Base-by-base conservation (phyloP, 1,140 invertebrate genomes). In the Bradysia coprophila region DNA sequence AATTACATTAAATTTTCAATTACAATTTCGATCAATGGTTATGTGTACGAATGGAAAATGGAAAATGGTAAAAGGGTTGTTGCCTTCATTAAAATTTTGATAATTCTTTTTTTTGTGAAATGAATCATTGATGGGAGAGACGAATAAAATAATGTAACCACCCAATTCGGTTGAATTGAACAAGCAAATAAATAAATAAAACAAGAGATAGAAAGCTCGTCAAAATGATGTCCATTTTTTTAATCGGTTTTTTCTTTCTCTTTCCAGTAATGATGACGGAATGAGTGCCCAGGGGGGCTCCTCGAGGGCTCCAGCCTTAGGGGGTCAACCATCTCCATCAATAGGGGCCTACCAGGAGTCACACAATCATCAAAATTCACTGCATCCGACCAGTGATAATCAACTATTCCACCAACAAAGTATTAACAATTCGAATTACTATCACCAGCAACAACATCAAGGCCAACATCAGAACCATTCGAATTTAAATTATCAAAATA, bases 251-350 rank as follows among this genome's bases (percentile, higher is more conserved):
- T 33, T 23, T 43, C 16, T 24, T 56, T 34, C 18, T 36, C 21
- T 40, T 44, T 57, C n/a, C 48, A 59, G 57, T 56, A 59, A 59
- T 59, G 59, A 55, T 59, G 56, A 57, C 55, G 57, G 57, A 59
- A 59, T 59, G 57, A 59, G 59, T 52, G 51, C 54, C 52, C 56
- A 56, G 50, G 54, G 55, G 45, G 57, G 57, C 57, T 59, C 57
- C 57, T 59, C 57, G 54, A 59, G 57, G 57, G 57, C 57, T 53
- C 57, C 57, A 59, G 56, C 57, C 56, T 59, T 54, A 53, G 57
- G 57, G 57, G 55, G 57, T 56, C 57, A 59, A 56, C 55, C 59
- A 49, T 59, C 57, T 55, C 57, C 57, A 54, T 55, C 53, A 48
- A 56, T 55, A 52, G 56, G 24, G 15, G 13, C 13, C 47, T 50